A percentile compares a stretch with the other conserved stretches of the same genome.
Evolutionary conservation across 1,140 invertebrate genomes (phyloP).

Genomic region (Megathymus violae): DNA sequence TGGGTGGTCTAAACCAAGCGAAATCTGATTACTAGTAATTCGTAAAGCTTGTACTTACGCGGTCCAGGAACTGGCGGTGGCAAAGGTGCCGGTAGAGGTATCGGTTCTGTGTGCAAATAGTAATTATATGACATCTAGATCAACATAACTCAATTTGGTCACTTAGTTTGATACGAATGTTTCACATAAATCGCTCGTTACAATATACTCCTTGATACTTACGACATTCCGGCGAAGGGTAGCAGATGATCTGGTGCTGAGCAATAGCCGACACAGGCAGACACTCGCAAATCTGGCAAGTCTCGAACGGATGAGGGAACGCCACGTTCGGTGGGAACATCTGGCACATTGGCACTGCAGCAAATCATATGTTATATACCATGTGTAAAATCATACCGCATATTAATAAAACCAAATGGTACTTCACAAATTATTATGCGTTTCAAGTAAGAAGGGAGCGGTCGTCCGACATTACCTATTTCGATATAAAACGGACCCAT

Average conservation of each 20-base stretch:
- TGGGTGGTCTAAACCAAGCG: no score
- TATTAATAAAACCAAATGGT: neutral
- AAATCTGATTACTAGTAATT: no score
- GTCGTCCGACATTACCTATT: no score
- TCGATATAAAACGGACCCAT: no score
- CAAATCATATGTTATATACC: constrained; percentile 8
- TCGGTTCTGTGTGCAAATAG: constrained; percentile 21
- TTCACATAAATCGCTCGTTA: neutral
- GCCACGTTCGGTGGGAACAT: constrained; percentile 45
- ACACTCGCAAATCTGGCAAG: constrained; percentile 50
- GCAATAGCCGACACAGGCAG: constrained; percentile 3
- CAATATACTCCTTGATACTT: constrained; percentile 22
- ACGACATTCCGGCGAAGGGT: constrained; percentile 42
- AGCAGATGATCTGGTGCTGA: constrained; percentile 42
- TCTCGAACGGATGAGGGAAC: constrained; percentile 50
- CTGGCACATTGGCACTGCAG: constrained; percentile 47
- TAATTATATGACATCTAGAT: neutral
- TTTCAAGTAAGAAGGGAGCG: neutral
- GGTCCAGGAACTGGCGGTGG: constrained; percentile 27
- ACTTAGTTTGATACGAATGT: no score
- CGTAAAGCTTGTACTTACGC: no score
- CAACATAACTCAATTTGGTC: neutral
- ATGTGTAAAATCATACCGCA: no score
- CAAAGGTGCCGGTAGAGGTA: constrained; percentile 13
- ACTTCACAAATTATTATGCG: no score